Evolutionary conservation across 2,113 vertebrate genomes (phyloP).

Genomic region (Dipodomys spectabilis): DNA sequence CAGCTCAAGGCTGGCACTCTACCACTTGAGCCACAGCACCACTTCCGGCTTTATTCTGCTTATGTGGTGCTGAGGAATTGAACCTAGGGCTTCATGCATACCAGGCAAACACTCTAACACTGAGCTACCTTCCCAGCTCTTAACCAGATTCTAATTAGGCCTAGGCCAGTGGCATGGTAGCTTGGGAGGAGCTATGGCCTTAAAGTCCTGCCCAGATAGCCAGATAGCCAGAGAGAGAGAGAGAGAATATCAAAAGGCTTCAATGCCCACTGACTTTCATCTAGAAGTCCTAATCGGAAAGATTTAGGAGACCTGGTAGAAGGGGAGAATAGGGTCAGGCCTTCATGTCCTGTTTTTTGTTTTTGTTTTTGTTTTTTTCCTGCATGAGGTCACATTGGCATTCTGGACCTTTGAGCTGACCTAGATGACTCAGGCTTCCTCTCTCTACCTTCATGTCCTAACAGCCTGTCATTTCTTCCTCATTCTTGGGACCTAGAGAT

Average conservation of each 20-base stretch:
- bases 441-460: neutral
- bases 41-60: too few species aligned
- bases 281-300: constrained; percentile 25
- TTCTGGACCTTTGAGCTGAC: constrained; percentile 42
- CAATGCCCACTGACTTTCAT: neutral
- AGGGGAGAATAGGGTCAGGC: constrained; percentile 27
- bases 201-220: neutral
- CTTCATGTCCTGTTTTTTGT: neutral
- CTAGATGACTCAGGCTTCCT: constrained; percentile 27
- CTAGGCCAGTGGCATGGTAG: neutral
- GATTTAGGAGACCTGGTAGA: constrained; percentile 12
- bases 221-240: too few species aligned
- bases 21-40: too few species aligned
- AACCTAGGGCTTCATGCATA: too few species aligned
- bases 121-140: neutral
- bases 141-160: neutral
- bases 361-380: neutral
- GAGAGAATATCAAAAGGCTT: neutral
- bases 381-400: constrained; percentile 63
- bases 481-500: neutral
- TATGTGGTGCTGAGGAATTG: too few species aligned
- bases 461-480: neutral
- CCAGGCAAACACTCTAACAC: too few species aligned
- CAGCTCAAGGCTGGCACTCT: too few species aligned
- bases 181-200: neutral